phyloP scores from a whole-genome alignment of 2,113 vertebrate species.

The Lampris incognitus region DNA sequence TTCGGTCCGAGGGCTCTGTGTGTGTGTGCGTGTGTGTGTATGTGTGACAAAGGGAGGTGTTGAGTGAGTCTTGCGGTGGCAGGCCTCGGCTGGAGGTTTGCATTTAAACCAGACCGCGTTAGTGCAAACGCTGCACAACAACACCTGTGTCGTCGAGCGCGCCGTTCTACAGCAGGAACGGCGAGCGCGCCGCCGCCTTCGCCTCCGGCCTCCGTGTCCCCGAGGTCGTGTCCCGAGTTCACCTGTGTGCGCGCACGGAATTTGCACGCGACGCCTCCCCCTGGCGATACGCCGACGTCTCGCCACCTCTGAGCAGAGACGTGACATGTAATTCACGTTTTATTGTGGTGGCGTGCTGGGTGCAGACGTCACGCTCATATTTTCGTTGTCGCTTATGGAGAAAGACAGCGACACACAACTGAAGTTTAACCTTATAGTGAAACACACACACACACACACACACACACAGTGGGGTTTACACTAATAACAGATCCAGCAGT shows the following conservation, averaged over 20 bases:
- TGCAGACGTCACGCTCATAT: background rate
- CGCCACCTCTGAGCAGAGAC: background rate
- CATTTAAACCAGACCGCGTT: constrained; percentile 55
- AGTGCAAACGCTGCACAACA: constrained; percentile 35
- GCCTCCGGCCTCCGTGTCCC: background rate
- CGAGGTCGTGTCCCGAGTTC: constrained; percentile 15
- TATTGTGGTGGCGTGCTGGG: background rate
- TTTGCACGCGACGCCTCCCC: background rate
- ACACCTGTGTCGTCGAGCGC: constrained; percentile 39
- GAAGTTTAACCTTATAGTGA: background rate
- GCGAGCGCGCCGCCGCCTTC: background rate
- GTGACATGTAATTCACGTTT: background rate
- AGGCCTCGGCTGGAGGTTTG: constrained; percentile 28
- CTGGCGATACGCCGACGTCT: background rate
- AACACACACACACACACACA: background rate
- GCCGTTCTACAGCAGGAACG: constrained; percentile 38
- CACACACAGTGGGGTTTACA: constrained; percentile 3
- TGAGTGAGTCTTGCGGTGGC: constrained; percentile 25
- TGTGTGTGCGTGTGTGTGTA: background rate
- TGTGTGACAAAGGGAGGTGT: constrained; percentile 50
- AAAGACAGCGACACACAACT: background rate
- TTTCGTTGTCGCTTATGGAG: background rate
- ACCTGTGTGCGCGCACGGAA: constrained; percentile 19
- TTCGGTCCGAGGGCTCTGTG: background rate
- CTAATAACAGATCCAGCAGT: no score